Conservation (phyloP, 2,888 invertebrate species). For the Eupithecia abbreviata region DNA sequence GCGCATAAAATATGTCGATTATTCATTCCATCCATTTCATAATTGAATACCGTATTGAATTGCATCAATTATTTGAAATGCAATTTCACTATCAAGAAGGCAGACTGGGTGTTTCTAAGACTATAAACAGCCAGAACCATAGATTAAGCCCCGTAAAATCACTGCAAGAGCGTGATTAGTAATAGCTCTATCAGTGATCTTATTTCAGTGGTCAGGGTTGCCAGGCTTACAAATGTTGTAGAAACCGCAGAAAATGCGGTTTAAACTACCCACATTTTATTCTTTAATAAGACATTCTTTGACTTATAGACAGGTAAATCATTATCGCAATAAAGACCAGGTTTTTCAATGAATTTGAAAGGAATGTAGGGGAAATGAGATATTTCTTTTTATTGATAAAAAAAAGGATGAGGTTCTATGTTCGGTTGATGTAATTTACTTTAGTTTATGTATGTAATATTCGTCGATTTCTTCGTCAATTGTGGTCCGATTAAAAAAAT, state of each 20-base stretch:
- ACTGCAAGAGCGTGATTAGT: slow-evolving; percentile 22
- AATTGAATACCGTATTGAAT: background rate
- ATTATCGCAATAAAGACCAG: too few relatives aligned
- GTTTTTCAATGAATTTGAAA: too few relatives aligned
- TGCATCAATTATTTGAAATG: background rate
- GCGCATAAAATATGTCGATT: background rate
- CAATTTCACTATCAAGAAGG: background rate
- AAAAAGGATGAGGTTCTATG: too few relatives aligned
- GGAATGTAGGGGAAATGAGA: too few relatives aligned
- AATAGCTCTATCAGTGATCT: slow-evolving; percentile 32
- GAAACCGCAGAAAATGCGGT: background rate
- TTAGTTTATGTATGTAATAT: too few relatives aligned
- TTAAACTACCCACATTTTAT: background rate
- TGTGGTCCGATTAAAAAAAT: too few relatives aligned
- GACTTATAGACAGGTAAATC: too few relatives aligned
- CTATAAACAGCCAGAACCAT: slow-evolving; percentile 21
- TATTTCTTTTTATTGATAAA: too few relatives aligned
- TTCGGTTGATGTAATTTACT: too few relatives aligned
- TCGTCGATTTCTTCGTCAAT: too few relatives aligned
- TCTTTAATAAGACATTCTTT: background rate
- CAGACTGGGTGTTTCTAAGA: slow-evolving; percentile 3
- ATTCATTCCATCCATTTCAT: background rate
- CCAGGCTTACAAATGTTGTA: background rate
- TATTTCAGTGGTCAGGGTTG: slow-evolving; percentile 21
- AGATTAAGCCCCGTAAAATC: slow-evolving; percentile 24